Evolutionary conservation across 2,113 vertebrate genomes (phyloP).

Genomic region (Stigmatopora nigra): DNA sequence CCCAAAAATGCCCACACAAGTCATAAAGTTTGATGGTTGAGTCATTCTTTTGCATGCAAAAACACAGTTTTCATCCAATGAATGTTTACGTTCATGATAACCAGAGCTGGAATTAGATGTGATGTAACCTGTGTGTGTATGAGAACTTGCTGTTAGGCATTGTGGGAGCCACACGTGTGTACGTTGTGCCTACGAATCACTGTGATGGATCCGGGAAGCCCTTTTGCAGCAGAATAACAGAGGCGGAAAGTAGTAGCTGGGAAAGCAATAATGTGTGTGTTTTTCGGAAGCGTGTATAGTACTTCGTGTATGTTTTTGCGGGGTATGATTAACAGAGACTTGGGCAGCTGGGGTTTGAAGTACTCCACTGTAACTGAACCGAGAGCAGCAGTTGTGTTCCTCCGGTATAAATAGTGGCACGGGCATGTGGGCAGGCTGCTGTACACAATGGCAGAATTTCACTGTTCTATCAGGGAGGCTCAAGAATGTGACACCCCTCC

Average conservation of each 20-base stretch:
- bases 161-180: slow-evolving; percentile 32
- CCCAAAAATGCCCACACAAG: not conserved
- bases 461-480: slow-evolving; percentile 55
- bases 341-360: slow-evolving; percentile 59
- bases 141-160: slow-evolving; percentile 35
- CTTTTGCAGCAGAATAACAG: slow-evolving; percentile 23
- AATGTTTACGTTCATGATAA: slow-evolving; percentile 34
- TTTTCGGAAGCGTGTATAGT: slow-evolving; percentile 1
- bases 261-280: slow-evolving; percentile 5
- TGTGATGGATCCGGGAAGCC: slow-evolving; percentile 41
- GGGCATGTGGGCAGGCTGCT: slow-evolving; percentile 51
- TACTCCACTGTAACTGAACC: slow-evolving; percentile 62
- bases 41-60: not conserved
- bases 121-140: slow-evolving; percentile 32
- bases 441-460: slow-evolving; percentile 60
- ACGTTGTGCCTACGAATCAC: slow-evolving; percentile 43
- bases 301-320: slow-evolving; percentile 12
- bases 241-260: slow-evolving; percentile 29
- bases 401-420: slow-evolving; percentile 62
- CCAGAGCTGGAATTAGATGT: slow-evolving; percentile 23
- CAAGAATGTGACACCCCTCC: slow-evolving; percentile 54
- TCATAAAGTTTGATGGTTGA: not conserved
- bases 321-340: slow-evolving; percentile 39
- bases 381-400: slow-evolving; percentile 63
- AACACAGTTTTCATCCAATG: slow-evolving; percentile 3